phyloP scores from a whole-genome alignment of 2,113 vertebrate species.

The Polypterus bichir region DNA sequence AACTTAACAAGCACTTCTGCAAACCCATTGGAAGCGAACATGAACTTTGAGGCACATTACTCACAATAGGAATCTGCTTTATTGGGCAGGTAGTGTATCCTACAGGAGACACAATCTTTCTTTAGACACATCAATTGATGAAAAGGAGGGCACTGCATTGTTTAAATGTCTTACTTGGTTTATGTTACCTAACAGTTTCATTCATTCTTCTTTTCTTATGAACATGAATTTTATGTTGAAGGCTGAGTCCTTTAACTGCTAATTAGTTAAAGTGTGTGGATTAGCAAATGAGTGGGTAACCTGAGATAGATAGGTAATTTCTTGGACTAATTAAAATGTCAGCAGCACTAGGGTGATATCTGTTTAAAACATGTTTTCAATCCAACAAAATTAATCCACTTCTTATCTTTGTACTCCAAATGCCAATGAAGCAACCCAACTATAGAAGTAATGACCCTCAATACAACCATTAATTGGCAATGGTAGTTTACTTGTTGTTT shows the following conservation, averaged over 20 bases:
- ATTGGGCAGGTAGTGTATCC: background rate
- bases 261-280: background rate
- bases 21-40: conserved; percentile 16
- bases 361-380: conserved; percentile 2
- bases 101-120: conserved; percentile 15
- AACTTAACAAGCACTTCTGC: conserved; percentile 17
- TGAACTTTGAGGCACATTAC: conserved; percentile 13
- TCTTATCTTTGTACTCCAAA: conserved; percentile 6
- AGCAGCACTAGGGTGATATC: background rate
- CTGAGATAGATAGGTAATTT: background rate
- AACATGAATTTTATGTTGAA: background rate
- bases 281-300: conserved; percentile 1
- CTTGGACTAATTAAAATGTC: conserved; percentile 1
- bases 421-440: conserved; percentile 1
- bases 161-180: conserved; percentile 1
- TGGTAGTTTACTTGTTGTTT: background rate
- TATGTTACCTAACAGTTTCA: background rate
- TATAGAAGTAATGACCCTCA: conserved; percentile 1
- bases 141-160: conserved; percentile 7
- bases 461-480: background rate
- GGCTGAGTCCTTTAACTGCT: background rate
- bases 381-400: conserved; percentile 4
- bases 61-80: conserved; percentile 19
- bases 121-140: conserved; percentile 6
- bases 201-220: conserved; percentile 3